Evolutionary conservation across 2,888 invertebrate genomes (phyloP), one percentile per base, ranked within the genome.

Genomic region (Macrosiphum euphorbiae): DNA sequence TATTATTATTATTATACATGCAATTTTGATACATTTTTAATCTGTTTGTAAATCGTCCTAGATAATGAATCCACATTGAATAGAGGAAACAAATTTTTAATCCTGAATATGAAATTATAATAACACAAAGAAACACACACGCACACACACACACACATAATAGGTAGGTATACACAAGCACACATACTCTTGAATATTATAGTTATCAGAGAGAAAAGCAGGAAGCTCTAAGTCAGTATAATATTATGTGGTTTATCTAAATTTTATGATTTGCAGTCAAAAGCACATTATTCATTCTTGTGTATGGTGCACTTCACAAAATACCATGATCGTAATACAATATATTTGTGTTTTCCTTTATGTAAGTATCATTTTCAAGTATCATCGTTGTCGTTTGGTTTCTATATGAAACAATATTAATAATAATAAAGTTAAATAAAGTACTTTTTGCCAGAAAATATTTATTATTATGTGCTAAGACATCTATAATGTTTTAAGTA

Each of bases 351-450:
- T 88, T 92, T 50, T 92, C 28, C 41, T 92, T 61, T 92, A 50
- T 44, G 92, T 92, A 88, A 92, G 92, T 92, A 92, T 41, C 26
- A 16, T n/a, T 44, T 86, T 91, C 58, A 44, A 86, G 90, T 86
- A 85, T 78, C 52, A 88, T 55, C 52, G 24, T 78, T 35, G 44
- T 44, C 44, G 11, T 89, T 58, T 61, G 47, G 20, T 44, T 90
- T 90, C 28, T n/a, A n/a, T 20, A 16, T 26, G n/a, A 61, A 90
- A 90, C 8, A 44, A 61, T 44, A 90, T 35, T 61, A 61, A 90
- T 86, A 86, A 86, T 47, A 47, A 47, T 47, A 44, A 47, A 78
- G 16, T 78, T 26, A 86, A 86, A 47, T 28, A 47, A 86, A 28
- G n/a, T 47, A 5, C 7, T 86, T 16, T 86, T 47, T 47, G 28